These are phyloP conservation scores for Scotopteryx bipunctaria DNA, from an alignment of 2,888 invertebrate species.

Conservation along the genomic window DNA sequence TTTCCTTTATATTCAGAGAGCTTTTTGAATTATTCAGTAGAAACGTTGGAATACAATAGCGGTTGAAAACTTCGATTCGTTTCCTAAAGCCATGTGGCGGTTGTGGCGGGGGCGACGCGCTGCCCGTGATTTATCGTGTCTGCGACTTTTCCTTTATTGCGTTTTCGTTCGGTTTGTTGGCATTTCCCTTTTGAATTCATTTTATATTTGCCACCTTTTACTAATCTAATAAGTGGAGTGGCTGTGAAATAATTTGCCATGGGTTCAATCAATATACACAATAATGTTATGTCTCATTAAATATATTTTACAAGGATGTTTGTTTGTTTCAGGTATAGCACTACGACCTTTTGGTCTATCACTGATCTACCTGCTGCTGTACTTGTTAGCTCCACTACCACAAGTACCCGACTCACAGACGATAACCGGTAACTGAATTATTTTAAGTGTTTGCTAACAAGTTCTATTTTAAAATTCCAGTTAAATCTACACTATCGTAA, in stretches of 20 bases:
- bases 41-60: constrained; percentile 2
- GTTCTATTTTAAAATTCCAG: constrained; percentile 17
- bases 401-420: constrained; percentile 87
- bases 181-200: constrained; percentile 40
- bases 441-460: constrained; percentile 7
- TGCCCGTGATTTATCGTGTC: constrained; percentile 60
- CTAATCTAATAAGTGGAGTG: background rate
- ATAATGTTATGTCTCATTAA: too few relatives aligned
- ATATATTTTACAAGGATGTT: constrained; percentile 10
- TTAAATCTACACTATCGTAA: constrained; percentile 9
- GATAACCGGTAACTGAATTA: constrained; percentile 80
- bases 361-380: constrained; percentile 89
- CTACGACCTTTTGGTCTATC: constrained; percentile 93
- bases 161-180: constrained; percentile 41
- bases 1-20: background rate
- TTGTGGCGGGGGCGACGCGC: constrained; percentile 33
- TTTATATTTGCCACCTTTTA: constrained; percentile 32
- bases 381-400: constrained; percentile 89
- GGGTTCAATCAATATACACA: too few relatives aligned
- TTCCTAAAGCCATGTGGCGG: background rate
- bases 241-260: too few relatives aligned
- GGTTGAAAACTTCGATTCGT: constrained; percentile 4
- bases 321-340: constrained; percentile 87
- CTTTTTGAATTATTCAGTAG: background rate
- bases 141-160: constrained; percentile 52